Evolutionary conservation across 2,797 vertebrate genomes (phyloP).

Genomic region (Setipinna tenuifilis): DNA sequence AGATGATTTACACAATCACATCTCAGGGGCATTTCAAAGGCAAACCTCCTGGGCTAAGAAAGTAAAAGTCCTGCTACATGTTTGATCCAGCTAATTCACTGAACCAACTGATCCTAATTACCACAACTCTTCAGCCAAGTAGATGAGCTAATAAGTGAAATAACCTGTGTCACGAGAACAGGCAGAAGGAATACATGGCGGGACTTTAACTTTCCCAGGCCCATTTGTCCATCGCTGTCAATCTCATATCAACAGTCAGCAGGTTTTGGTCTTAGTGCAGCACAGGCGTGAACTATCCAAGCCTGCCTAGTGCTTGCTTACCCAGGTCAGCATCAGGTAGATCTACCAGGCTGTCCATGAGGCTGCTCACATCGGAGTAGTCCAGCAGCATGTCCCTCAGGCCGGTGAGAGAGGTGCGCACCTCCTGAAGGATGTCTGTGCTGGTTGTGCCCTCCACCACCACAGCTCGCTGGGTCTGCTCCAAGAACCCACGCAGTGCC

Average conservation of each 20-base stretch:
- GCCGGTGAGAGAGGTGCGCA: conserved; percentile 77
- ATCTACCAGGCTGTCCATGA: conserved; percentile 73
- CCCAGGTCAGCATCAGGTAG: conserved; percentile 70
- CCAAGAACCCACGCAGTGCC: conserved; percentile 66
- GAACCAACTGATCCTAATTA: too few species aligned
- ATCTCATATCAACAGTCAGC: not conserved
- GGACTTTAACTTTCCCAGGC: too few species aligned
- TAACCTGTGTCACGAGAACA: too few species aligned
- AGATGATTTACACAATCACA: not conserved
- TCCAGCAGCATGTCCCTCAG: conserved; percentile 78
- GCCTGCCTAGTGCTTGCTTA: conserved; percentile 62
- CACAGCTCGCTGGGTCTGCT: conserved; percentile 59
- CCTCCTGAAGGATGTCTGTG: conserved; percentile 81
- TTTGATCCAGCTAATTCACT: too few species aligned
- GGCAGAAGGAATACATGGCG: too few species aligned
- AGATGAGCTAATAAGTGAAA: too few species aligned
- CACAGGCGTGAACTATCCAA: not conserved
- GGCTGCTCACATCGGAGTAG: conserved; percentile 69
- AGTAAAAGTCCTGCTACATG: too few species aligned
- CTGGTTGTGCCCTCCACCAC: conserved; percentile 51
- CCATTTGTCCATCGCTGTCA: not conserved
- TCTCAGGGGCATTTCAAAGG: too few species aligned
- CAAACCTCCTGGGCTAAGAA: too few species aligned
- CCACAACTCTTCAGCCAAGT: too few species aligned
- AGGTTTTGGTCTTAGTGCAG: not conserved